Evolutionary conservation across 2,797 vertebrate genomes (phyloP).

Genomic region (Lepus oiostolus): DNA sequence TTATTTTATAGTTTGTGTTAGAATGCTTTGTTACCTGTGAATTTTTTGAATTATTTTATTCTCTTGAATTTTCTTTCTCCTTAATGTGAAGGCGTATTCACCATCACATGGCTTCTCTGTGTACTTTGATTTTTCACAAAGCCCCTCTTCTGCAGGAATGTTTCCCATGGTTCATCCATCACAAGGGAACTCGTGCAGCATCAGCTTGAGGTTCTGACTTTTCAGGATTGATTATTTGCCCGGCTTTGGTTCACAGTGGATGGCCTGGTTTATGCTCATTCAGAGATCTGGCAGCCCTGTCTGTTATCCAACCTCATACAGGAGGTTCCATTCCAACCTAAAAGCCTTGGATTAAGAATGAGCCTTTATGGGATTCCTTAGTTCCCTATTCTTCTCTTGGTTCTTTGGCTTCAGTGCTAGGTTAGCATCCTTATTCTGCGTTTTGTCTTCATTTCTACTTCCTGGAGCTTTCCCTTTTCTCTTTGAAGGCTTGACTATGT

Average conservation of each 20-base stretch:
- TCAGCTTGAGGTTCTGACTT: neutral
- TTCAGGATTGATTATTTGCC: neutral
- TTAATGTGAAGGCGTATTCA: neutral
- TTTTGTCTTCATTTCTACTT: neutral
- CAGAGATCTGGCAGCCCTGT: neutral
- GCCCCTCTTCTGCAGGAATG: neutral
- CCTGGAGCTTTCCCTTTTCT: neutral
- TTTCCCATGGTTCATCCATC: neutral
- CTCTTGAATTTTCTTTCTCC: neutral
- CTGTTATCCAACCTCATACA: neutral
- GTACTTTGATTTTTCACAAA: neutral
- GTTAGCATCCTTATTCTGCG: neutral
- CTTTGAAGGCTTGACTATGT: slow-evolving; percentile 18
- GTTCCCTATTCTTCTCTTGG: neutral
- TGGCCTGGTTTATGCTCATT: neutral
- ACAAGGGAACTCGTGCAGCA: neutral
- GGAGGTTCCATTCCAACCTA: neutral
- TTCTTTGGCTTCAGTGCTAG: neutral
- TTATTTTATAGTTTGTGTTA: neutral
- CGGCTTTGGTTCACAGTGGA: neutral
- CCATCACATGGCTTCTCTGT: accelerated
- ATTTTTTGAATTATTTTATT: neutral
- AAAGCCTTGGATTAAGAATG: neutral
- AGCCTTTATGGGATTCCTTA: neutral
- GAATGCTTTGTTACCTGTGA: neutral